phyloP scores from a whole-genome alignment of 1,140 invertebrate species.

The Hyles vespertilio region DNA sequence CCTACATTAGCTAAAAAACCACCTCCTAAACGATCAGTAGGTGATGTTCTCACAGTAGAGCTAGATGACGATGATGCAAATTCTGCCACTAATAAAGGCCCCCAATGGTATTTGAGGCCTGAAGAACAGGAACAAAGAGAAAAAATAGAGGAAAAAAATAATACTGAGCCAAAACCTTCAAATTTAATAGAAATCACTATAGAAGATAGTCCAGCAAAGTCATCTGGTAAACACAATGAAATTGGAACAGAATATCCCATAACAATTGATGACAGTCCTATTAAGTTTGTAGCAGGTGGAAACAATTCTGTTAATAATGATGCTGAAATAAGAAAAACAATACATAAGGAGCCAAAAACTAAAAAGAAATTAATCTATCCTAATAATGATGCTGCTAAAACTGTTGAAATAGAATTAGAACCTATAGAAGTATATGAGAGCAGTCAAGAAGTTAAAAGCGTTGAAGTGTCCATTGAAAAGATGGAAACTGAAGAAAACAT shows the following conservation, averaged over 20 bases:
- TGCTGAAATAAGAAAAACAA: slow-evolving; percentile 25
- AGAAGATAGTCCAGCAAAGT: slow-evolving; percentile 64
- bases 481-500: background rate
- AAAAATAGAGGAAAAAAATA: slow-evolving; percentile 47
- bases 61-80: slow-evolving; percentile 52
- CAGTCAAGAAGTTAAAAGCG: background rate
- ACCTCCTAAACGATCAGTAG: slow-evolving; percentile 1
- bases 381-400: slow-evolving; percentile 18
- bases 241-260: slow-evolving; percentile 41
- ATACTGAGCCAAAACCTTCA: slow-evolving; percentile 44
- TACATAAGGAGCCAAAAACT: slow-evolving; percentile 35
- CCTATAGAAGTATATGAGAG: slow-evolving; percentile 9
- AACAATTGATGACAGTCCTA: slow-evolving; percentile 62
- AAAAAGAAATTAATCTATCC: slow-evolving; percentile 61
- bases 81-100: slow-evolving; percentile 28
- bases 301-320: slow-evolving; percentile 23
- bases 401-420: slow-evolving; percentile 51
- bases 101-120: slow-evolving; percentile 60
- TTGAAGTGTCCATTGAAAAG: background rate
- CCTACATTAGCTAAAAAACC: no score
- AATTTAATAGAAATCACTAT: slow-evolving; percentile 62
- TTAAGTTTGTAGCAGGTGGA: slow-evolving; percentile 29
- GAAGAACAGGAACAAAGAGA: slow-evolving; percentile 33
- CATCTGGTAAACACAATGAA: slow-evolving; percentile 22
- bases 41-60: slow-evolving; percentile 45